Base-by-base conservation (phyloP, 2,797 vertebrate genomes). In the Lutjanus argentimaculatus region DNA sequence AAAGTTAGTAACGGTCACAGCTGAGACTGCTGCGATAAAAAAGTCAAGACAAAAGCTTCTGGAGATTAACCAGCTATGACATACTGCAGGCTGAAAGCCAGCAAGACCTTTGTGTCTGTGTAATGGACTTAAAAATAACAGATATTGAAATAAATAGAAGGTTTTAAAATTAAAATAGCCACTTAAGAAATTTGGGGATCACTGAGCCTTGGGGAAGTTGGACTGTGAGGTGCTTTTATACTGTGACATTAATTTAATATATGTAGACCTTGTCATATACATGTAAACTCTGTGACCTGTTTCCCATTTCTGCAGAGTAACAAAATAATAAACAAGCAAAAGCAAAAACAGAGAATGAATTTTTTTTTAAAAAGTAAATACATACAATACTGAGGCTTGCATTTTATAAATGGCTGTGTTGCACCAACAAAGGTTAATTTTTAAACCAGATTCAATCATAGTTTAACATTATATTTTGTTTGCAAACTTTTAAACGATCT, bases 1-100 rank as follows among this genome's bases (percentile, higher is more conserved):
- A 95, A 95, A 95, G 88, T 93, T 95, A 95, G 95, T 65, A 63
- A 75, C 69, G 72, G 72, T 67, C 91, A 94, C 89, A 94, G 92
- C 93, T 93, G 90, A 93, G 79, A 85, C 74, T 67, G 58, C 75
- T 80, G 83, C 36, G 59, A 56, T 87, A 67, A 72, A 85, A 36
- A 76, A 83, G 78, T 52, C 64, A 84, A 85, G 40, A 85, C 80
- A 86, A 89, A 79, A 81, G 75, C 72, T 55, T 16, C 66, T 52
- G 75, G 68, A 76, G 72, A 62, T 80, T 49, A 72, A 70, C 9
- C 17, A 51, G 36, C 3, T 0, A 63, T 69, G 64, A 14, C 17
- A 45, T 9, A 59, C 16, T 67, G n/a, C 36, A 0, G 22, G 30
- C n/a, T 56, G 0, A 46, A 66, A 43, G 19, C 48, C 79, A 75